Evolutionary conservation across 2,113 vertebrate species (phyloP), one percentile per base, ranked within the genome.

Genomic region (Lepus americanus): DNA sequence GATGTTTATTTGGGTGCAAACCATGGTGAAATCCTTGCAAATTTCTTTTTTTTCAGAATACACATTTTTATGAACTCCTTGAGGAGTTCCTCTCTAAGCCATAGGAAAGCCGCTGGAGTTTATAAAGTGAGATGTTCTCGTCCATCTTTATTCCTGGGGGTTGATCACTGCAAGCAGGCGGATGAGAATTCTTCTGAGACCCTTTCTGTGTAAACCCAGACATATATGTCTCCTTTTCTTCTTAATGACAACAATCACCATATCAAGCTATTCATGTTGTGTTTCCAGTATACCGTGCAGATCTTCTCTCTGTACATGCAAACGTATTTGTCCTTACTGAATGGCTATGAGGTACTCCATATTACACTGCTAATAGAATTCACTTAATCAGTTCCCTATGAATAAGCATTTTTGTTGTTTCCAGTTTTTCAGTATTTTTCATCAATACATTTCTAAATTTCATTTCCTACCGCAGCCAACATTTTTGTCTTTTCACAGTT

Each of bases 371-470:
- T 23, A 64, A 14, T 19, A 17, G 55, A 51, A 55, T 82, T 81
- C 29, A 93, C 49, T 91, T 70, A 79, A 27, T 59, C 36, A 77
- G 27, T 70, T 27, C 29, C 44, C 20, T 64, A 23, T 70, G 53
- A 74, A 49, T 64, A 66, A 77, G 22, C 4, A 74, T 72, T 59
- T 78, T 78, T 78, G 74, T 55, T 85, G 20, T 69, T 93, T 91
- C 44, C 23, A 63, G 5, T 55, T 49, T 92, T 92, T 92, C 59
- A 70, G 8, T 73, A 83, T 88, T 91, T 93, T 59, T 53, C 22
- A 0, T 94, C 82, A 33, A 74, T 79, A 51, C 9, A 94, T 33
- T 89, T 73, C n/a, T 69, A 79, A 81, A 14, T 81, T 92, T 85
- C 29, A 90, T 87, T 76, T 95, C 84, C 33, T 88, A 39, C 29